Percentiles rank a stretch among this genome's conserved stretches.
Conservation (phyloP, 2,888 invertebrate genomes). For the Gordius sp. region DNA sequence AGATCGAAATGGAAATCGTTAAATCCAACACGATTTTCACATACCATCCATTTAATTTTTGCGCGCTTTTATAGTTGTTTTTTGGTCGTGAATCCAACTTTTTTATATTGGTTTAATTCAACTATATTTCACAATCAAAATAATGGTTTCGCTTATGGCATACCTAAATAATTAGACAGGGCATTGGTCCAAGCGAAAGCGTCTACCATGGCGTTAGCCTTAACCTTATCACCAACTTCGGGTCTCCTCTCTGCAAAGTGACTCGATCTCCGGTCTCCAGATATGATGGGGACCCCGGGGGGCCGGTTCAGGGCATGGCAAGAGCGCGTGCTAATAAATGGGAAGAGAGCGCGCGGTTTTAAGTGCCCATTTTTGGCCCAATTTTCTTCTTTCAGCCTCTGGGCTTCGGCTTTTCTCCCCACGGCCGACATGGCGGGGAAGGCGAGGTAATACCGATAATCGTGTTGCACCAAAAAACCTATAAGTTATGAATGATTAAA, state of each 20-base stretch:
- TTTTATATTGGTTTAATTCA: too few species aligned
- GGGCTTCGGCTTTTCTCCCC: too few species aligned
- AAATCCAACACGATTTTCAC: too few species aligned
- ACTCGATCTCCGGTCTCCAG: too few species aligned
- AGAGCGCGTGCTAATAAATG: not conserved
- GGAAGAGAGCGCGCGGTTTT: not conserved
- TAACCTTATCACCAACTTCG: not conserved
- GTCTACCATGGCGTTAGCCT: not conserved
- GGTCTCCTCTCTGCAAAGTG: not conserved
- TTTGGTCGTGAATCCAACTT: too few species aligned
- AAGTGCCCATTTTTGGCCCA: not conserved
- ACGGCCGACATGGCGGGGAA: not conserved
- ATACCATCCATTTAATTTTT: too few species aligned
- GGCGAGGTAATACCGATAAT: not conserved
- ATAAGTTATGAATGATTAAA: too few species aligned
- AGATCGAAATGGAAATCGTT: too few species aligned
- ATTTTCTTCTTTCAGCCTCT: too few species aligned
- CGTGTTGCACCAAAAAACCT: not conserved
- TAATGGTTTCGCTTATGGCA: not conserved
- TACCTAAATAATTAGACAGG: conserved; percentile 3
- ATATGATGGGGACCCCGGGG: not conserved
- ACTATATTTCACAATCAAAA: not conserved
- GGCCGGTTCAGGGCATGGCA: not conserved
- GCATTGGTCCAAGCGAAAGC: not conserved
- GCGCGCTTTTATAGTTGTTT: too few species aligned